Base-by-base conservation (phyloP, 2,888 invertebrate genomes). In the Drosophila anceps region DNA sequence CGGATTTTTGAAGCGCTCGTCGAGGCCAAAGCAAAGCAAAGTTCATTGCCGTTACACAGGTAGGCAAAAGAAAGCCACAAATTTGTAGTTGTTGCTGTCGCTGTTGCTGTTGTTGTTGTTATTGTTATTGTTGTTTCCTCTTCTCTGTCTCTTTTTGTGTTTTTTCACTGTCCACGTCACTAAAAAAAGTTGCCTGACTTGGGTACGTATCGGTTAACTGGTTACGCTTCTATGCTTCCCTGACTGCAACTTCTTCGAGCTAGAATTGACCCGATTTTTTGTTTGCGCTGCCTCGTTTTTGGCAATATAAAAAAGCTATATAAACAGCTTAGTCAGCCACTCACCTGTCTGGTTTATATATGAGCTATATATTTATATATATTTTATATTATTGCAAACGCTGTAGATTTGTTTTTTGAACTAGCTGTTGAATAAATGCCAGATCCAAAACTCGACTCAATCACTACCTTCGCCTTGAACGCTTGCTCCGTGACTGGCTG, bases 391-490 rank as follows among this genome's bases (percentile, higher is more conserved):
- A 68, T 60, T 69, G 68, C 51, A 65, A 72, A 58, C 70, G 48
- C 48, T 65, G 67, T 39, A 33, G 50, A 10, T 53, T 59, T 81
- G 75, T 72, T 82, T 76, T 85, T 86, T 82, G 71, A 66, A 85
- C 76, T 74, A 53, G 57, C 69, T 43, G 67, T 35, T 39, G 54
- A 55, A 63, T 41, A 69, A 58, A 54, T 33, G 20, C 37, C 37
- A 37, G 33, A 39, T 39, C 54, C 39, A 39, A 43, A 50, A 57
- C 59, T 37, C 48, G 33, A 57, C 67, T 63, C 60, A 64, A 72
- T 60, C 65, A 87, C 91, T 92, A 92, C 92, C 92, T 92, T 92
- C 90, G 90, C 88, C 90, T 91, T 88, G 91, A 86, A 91, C 91
- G 91, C 78, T 81, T 84, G 84, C 77, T 77, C 74, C 48, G 54